Base-by-base conservation (phyloP, 2,113 vertebrate species). In the Elephas maximus region DNA sequence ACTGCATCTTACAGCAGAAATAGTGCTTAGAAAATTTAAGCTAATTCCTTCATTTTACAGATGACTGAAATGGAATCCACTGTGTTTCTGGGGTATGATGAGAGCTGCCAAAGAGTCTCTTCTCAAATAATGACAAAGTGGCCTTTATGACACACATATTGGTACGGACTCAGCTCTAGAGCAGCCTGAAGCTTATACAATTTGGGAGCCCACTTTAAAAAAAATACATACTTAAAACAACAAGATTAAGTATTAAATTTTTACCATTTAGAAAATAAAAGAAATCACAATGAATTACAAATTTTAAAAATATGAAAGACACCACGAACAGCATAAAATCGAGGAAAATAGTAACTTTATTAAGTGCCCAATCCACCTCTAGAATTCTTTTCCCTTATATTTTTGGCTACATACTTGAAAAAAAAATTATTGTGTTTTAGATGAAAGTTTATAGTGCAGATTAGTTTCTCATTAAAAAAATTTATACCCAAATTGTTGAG, bases 231-330 rank as follows among this genome's bases (percentile, higher is more conserved):
- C 7, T 33, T 33, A 60, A 28, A 57, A 15, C 26, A 60, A 24
- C 15, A 94, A 87, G 93, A 57, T 76, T 37, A 88, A 87, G 41
- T n/a, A 23, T 28, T 53, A 53, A 69, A 44, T 48, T 48, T n/a
- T 88, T 69, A 69, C 62, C 57, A 41, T 44, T 94, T 78, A 71
- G 83, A 84, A 96, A 77, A 53, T 28, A n/a, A 95, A 79, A 45
- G 2, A 87, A 88, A 65, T 83, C 5, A 26, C 9, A 65, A 18
- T 23, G 18, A 45, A 57, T 91, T 82, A 88, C 10, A 79, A 45
- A 67, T 48, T 84, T 83, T 73, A 12, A 74, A 74, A 92, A 67
- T 45, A 41, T 94, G 9, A 10, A 21, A 80, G 82, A 37, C 85
- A 76, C 23, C 2, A 44, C 45, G 53, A 79, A 81, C 6, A 51